Percentiles rank a stretch among this genome's conserved stretches.
Evolutionary conservation across 1,140 invertebrate species (phyloP).

Genomic region (Augochlora pura): DNA sequence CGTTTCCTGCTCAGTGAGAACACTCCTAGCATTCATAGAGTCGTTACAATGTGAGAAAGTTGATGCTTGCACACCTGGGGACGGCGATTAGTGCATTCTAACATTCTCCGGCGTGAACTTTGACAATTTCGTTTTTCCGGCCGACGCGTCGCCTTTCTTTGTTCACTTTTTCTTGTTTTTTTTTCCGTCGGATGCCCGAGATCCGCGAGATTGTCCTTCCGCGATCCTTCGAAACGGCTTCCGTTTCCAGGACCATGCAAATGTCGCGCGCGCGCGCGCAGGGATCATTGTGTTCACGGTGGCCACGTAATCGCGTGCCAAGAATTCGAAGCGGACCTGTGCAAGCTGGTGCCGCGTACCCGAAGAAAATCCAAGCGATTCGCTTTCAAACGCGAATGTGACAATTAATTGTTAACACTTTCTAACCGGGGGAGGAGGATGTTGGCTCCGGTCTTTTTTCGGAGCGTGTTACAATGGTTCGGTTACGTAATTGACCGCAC

Average conservation of each 20-base stretch:
- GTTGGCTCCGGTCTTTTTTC: neutral
- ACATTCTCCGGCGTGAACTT: neutral
- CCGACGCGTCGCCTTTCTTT: neutral
- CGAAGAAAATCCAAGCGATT: slow-evolving; percentile 11
- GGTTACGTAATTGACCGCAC: no score
- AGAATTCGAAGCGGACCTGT: neutral
- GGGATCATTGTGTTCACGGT: neutral
- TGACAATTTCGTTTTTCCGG: slow-evolving; percentile 19
- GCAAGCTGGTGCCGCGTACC: neutral
- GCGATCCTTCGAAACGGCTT: neutral
- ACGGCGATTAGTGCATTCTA: slow-evolving; percentile 22
- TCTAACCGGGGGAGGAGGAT: neutral
- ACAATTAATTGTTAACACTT: slow-evolving; percentile 14
- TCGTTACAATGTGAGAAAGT: slow-evolving; percentile 37
- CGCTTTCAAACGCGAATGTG: slow-evolving; percentile 21
- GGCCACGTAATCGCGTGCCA: neutral
- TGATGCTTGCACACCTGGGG: neutral
- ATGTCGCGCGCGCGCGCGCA: neutral
- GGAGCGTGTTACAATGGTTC: neutral
- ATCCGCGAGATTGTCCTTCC: neutral
- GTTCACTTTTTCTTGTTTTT: no score
- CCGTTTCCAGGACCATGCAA: neutral
- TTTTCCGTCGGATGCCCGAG: neutral
- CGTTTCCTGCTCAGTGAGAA: slow-evolving; percentile 20
- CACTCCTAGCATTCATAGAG: slow-evolving; percentile 5